Evolutionary conservation across 2,888 invertebrate species (phyloP), one percentile per base, ranked within the genome.

Genomic region (Oscheius sp.): DNA sequence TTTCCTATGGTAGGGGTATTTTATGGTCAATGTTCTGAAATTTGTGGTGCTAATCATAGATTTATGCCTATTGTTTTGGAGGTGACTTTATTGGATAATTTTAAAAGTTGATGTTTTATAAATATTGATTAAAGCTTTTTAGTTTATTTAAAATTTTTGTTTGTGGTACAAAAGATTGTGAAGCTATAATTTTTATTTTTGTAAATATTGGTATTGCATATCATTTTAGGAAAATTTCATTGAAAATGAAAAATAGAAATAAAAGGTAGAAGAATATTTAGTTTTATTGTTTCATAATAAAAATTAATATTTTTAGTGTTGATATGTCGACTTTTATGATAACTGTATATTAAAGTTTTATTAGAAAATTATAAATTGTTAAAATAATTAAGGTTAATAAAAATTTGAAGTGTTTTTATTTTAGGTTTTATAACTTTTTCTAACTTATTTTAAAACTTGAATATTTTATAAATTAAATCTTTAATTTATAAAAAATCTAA

Each of bases 11-110:
- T 91, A 0, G 91, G 91, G 47, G 81, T 91, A 85, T 91, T 89
- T 87, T 92, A 88, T 87, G 91, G 92, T 0, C 91, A 92, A 90
- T 92, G 92, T 86, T 92, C 92, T 80, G 92, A 92, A 90, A 92
- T 92, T 89, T 92, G 92, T 88, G 92, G 92, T 0, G 90, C 90
- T 63, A 92, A 92, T 86, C 92, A 92, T 87, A 91, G 91, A 69
- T 92, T 92, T 90, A 92, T 92, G 88, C 92, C 91, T 33, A 91
- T 92, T 89, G 77, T 70, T 56, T 61, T 86, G 50, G 85, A 85
- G 67, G 72, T 73, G 14, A 73, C 76, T 69, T 59, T 76, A 51
- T 69, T 75, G 62, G 70, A 75, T 50, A 73, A 72, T 71, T 79
- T 79, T 75, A 79, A 77, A 67, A 68, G 67, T 41, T 79, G 77